phyloP scores from a whole-genome alignment of 23 tunicate genomes.

The Trididemnum clinides region DNA sequence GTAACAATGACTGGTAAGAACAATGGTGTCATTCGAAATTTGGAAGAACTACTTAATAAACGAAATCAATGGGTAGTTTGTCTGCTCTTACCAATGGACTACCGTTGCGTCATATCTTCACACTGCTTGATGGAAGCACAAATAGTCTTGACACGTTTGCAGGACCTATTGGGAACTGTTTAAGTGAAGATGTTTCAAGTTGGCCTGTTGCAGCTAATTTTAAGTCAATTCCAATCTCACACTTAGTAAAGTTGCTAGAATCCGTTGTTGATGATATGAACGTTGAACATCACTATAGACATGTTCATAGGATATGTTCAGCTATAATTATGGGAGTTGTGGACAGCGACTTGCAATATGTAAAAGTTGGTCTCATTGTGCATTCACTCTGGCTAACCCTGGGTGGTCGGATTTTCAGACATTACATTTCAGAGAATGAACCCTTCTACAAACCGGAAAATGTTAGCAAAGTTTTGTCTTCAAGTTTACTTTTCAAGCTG shows the following conservation, averaged over 20 bases:
- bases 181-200: background rate
- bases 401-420: background rate
- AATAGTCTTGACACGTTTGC: background rate
- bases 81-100: background rate
- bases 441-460: background rate
- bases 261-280: background rate
- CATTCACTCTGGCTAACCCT: background rate
- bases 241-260: background rate
- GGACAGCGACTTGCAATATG: background rate
- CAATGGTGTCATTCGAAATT: background rate
- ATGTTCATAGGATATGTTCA: background rate
- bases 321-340: background rate
- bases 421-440: background rate
- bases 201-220: background rate
- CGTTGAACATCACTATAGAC: background rate
- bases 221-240: background rate
- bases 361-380: background rate
- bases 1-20: background rate
- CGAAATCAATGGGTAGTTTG: background rate
- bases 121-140: background rate
- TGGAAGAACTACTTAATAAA: background rate
- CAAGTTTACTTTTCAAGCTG: background rate
- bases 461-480: background rate
- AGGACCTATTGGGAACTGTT: background rate
- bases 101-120: conserved; percentile 1